phyloP scores from a whole-genome alignment of 2,113 vertebrate genomes.

The Halcyon malimbica region DNA sequence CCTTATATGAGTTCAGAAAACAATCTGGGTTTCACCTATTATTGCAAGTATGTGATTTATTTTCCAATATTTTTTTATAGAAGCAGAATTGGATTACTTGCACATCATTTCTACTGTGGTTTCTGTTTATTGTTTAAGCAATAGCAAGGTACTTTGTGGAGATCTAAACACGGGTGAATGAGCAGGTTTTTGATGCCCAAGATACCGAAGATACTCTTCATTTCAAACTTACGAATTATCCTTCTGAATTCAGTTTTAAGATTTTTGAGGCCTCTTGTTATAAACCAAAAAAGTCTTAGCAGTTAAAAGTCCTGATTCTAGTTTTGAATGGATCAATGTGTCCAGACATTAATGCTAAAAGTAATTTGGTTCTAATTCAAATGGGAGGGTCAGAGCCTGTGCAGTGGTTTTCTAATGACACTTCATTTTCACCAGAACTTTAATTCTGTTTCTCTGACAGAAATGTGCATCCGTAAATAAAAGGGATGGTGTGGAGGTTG shows the following conservation, averaged over 20 bases:
- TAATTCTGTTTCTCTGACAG: neutral
- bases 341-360: neutral
- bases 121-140: conserved; percentile 2
- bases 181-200: neutral
- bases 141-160: neutral
- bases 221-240: neutral
- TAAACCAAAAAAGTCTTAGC: neutral
- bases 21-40: neutral
- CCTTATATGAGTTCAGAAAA: neutral
- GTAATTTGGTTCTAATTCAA: conserved; percentile 2
- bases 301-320: neutral
- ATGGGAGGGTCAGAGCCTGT: neutral
- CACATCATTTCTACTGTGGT: neutral
- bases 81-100: conserved; percentile 1
- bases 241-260: neutral
- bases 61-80: neutral
- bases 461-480: neutral
- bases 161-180: neutral
- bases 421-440: neutral
- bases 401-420: neutral
- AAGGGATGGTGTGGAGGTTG: neutral
- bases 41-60: neutral
- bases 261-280: neutral
- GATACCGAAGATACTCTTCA: neutral
- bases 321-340: neutral